Base-by-base conservation (phyloP, 2,113 vertebrate species). In the Oreamnos americanus region DNA sequence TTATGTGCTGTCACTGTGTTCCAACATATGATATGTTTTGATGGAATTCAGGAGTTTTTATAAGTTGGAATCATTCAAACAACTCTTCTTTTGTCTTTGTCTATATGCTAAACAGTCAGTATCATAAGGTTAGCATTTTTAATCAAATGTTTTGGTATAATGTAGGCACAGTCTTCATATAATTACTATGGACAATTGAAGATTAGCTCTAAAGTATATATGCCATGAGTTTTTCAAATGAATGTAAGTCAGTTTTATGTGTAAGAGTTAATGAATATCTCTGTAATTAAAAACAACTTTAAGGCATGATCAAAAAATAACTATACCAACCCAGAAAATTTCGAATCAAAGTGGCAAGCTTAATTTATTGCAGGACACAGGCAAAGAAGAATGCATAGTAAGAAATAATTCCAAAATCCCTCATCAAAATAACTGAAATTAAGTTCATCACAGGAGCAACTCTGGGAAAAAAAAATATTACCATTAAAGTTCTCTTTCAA, bases 261-360 rank as follows among this genome's bases (percentile, higher is more conserved):
- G 43, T 78, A 36, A 91, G 25, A 85, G 47, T 85, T 91, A 85
- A 84, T 84, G n/a, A 79, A 81, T 88, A 94, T 83, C 16, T 79
- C 43, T 97, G 89, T 89, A 89, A 95, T 87, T 95, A 71, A 94
- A 84, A 97, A 92, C 12, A 93, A 91, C 62, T 88, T 74, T 76
- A 97, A 91, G 36, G 45, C 43, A 91, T 74, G 45, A 96, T 94
- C 78, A 81, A 36, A 45, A 95, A 96, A 95, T 36, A 92, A 91
- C 11, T 55, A 79, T 78, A 86, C 16, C 36, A 85, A 83, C 49
- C 84, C 64, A 91, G 47, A 90, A 94, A 87, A 87, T 87, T 97
- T 95, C 23, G 67, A 90, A 92, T 58, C n/a, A 85, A 94, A 87
- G 28, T 67, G 58, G 33, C 43, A 91, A 90, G 58, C n/a, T 76